A percentile compares a stretch with the other conserved stretches of the same genome.
These are phyloP conservation scores for Sebastes fasciatus DNA, from an alignment of 2,113 vertebrate species.

Conservation along the genomic window DNA sequence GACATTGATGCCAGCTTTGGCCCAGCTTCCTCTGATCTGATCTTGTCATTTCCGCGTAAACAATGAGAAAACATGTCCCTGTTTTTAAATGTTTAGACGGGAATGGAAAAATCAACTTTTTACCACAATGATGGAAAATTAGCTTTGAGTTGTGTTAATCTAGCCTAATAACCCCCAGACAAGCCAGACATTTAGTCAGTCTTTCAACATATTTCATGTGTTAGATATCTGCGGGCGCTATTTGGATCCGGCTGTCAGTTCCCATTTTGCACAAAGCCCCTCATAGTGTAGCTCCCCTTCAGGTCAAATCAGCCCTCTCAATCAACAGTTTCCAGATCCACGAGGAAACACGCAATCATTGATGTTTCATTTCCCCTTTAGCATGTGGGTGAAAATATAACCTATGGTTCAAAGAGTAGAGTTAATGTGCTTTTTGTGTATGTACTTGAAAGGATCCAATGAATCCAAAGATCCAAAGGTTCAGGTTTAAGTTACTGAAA, in stretches of 20 bases:
- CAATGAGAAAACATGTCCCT: constrained; percentile 28
- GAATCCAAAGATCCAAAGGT: neutral
- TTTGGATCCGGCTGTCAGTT: constrained; percentile 58
- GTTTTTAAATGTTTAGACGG: constrained; percentile 21
- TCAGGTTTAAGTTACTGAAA: constrained; percentile 42
- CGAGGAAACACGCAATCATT: constrained; percentile 67
- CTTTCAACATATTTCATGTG: constrained; percentile 63
- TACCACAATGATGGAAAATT: constrained; percentile 19
- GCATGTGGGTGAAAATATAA: constrained; percentile 49
- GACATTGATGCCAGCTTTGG: constrained; percentile 19
- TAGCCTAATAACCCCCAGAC: constrained; percentile 46
- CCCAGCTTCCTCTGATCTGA: constrained; percentile 39
- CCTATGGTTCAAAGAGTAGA: constrained; percentile 49
- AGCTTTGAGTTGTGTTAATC: constrained; percentile 28
- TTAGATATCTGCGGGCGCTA: constrained; percentile 38
- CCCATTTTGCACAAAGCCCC: constrained; percentile 38
- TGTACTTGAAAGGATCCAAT: constrained; percentile 49
- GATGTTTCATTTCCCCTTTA: constrained; percentile 36
- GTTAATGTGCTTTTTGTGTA: constrained; percentile 51
- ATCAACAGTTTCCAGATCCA: constrained; percentile 62
- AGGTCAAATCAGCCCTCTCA: constrained; percentile 47
- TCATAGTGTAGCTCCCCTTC: constrained; percentile 38
- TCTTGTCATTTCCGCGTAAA: constrained; percentile 55
- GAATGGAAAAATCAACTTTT: constrained; percentile 9
- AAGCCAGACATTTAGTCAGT: constrained; percentile 19